Conservation (phyloP, 2,888 invertebrate genomes). For the Dendrolimus pini region DNA sequence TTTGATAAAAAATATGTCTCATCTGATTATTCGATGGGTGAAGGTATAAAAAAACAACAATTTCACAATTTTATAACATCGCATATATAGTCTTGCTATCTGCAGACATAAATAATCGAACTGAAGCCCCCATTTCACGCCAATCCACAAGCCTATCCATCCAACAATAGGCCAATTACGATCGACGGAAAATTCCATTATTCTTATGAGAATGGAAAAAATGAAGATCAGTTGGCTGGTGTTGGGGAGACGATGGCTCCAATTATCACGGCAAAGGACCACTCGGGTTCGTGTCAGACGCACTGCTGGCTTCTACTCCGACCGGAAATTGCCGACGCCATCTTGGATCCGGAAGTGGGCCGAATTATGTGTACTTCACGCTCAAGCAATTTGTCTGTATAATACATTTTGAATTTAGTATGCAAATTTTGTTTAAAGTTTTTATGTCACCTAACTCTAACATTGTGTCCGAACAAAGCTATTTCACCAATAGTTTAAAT, state of each 20-base stretch:
- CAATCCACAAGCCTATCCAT: neutral
- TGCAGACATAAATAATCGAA: too few relatives aligned
- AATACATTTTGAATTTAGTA: neutral
- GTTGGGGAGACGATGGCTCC: constrained; percentile 11
- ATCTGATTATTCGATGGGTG: too few relatives aligned
- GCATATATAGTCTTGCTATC: neutral
- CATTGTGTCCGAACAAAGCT: too few relatives aligned
- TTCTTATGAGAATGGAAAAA: neutral
- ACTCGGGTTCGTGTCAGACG: constrained; percentile 38
- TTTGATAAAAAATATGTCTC: too few relatives aligned
- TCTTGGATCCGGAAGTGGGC: constrained; percentile 44
- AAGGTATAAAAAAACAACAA: too few relatives aligned
- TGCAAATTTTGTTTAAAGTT: neutral
- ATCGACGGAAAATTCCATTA: neutral
- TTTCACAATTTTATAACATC: neutral
- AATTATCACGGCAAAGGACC: constrained; percentile 29
- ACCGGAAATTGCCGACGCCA: constrained; percentile 52
- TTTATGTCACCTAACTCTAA: neutral
- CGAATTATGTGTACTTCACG: constrained; percentile 28
- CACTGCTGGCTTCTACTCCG: constrained; percentile 30
- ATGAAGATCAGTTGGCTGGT: neutral
- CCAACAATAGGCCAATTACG: neutral
- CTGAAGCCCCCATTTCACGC: neutral
- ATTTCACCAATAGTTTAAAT: too few relatives aligned
- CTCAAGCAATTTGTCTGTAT: neutral